Evolutionary conservation across 1,140 invertebrate genomes (phyloP), one percentile per base, ranked within the genome.

Genomic region (Aphelenchoides besseyi): DNA sequence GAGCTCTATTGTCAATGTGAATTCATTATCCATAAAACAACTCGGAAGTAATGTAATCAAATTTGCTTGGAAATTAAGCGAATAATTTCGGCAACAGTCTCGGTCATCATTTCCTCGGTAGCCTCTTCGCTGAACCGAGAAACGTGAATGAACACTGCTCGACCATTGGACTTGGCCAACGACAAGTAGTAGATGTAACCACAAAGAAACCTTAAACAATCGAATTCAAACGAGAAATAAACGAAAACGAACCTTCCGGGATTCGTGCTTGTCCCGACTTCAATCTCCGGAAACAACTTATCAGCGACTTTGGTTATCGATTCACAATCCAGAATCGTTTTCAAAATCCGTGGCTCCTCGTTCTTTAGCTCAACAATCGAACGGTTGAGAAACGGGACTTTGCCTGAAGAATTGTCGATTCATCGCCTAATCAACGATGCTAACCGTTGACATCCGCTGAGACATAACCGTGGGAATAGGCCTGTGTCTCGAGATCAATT

Each of bases 111-210:
- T 48, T 48, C 41, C 41, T 48, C 41, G 2, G 59, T 61, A n/a
- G 59, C 59, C 1, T n/a, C 30, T 2, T 61, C 59, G 59, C 59
- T 61, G 59, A 61, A 61, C 16, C 1, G n/a, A n/a, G 59, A 30
- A n/a, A 61, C 30, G 30, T 61, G 59, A 28, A 61, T 36, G 30
- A 61, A 61, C 1, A 61, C 16, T 16, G 59, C 59, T 1, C 30
- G n/a, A n/a, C 59, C 59, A 36, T 61, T 1, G 59, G n/a, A 18
- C n/a, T 61, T 61, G n/a, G 30, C 59, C 59, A 61, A 36, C 59
- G 59, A 61, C 30, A 30, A 36, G 59, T 61, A 61, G 2, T 18
- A 61, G 2, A 61, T 61, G 59, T 61, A 61, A 28, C 59, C 30
- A 26, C 59, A 61, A 30, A 61, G 59, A 23, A n/a, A 52, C 48